Evolutionary conservation across 2,797 vertebrate species (phyloP).

Genomic region (Craterocephalus amniculus): DNA sequence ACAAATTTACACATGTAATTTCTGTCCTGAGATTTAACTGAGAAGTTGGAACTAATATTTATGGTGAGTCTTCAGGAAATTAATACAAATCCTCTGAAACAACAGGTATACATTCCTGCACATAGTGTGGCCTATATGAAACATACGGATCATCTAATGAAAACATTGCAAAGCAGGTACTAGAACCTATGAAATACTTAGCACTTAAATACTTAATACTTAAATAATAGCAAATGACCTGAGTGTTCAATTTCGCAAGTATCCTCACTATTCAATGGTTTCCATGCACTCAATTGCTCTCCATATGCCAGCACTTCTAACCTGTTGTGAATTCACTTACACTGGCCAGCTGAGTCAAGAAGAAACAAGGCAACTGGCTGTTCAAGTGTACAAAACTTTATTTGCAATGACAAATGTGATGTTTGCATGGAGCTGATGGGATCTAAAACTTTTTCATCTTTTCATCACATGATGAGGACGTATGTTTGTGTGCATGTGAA

Average conservation of each 20-base stretch:
- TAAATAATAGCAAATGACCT: not conserved
- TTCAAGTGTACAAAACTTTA: not conserved
- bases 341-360: not conserved
- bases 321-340: not conserved
- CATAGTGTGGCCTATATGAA: not conserved
- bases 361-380: constrained; percentile 29
- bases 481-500: not conserved
- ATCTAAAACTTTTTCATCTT: too few species aligned
- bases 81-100: not conserved
- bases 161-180: not conserved
- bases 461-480: not conserved
- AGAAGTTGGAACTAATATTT: not conserved
- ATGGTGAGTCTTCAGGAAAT: not conserved
- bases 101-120: not conserved
- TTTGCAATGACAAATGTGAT: constrained; percentile 7
- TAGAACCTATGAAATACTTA: not conserved
- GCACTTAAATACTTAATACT: too few species aligned
- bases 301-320: not conserved
- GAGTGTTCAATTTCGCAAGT: not conserved
- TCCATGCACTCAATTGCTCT: not conserved
- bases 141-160: constrained; percentile 1
- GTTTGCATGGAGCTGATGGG: constrained; percentile 21
- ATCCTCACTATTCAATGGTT: not conserved
- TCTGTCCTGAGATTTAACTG: not conserved
- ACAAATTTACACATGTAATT: not conserved